Evolutionary conservation across 2,797 vertebrate species (phyloP).

Genomic region (Echiichthys vipera): DNA sequence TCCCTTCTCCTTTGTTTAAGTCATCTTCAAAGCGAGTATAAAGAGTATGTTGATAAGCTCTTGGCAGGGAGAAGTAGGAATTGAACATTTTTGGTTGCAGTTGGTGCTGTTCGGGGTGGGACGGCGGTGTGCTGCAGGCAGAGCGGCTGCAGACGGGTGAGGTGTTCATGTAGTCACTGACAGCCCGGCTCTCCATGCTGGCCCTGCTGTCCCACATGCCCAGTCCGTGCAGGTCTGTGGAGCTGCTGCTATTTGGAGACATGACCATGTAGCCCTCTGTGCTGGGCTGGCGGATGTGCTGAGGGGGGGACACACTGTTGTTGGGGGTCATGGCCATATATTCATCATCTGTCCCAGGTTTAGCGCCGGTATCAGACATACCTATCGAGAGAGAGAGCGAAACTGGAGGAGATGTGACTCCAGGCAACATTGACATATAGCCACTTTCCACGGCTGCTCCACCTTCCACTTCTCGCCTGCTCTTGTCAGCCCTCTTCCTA

Average conservation of each 20-base stretch:
- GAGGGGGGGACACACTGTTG: slow-evolving; percentile 86
- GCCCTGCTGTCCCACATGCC: slow-evolving; percentile 82
- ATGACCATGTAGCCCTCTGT: slow-evolving; percentile 88
- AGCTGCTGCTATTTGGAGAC: slow-evolving; percentile 86
- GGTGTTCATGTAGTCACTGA: slow-evolving; percentile 89
- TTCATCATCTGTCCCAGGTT: slow-evolving; percentile 81
- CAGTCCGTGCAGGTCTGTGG: slow-evolving; percentile 80
- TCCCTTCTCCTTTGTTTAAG: slow-evolving; percentile 78
- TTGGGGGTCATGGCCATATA: slow-evolving; percentile 88
- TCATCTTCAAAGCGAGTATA: slow-evolving; percentile 85
- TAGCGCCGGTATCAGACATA: slow-evolving; percentile 69
- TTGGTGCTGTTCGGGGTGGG: slow-evolving; percentile 80
- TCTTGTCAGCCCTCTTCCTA: slow-evolving; percentile 66
- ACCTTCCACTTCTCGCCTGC: slow-evolving; percentile 52
- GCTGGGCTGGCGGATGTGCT: slow-evolving; percentile 78
- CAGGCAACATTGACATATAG: slow-evolving; percentile 89
- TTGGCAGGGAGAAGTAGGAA: slow-evolving; percentile 85
- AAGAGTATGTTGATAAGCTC: slow-evolving; percentile 85
- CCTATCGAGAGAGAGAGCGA: slow-evolving; percentile 81
- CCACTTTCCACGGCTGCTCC: slow-evolving; percentile 77
- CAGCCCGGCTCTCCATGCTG: slow-evolving; percentile 78
- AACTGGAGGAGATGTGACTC: slow-evolving; percentile 82
- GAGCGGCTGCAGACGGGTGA: slow-evolving; percentile 86
- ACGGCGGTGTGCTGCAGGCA: slow-evolving; percentile 84
- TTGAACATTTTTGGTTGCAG: slow-evolving; percentile 86